Percentiles rank a stretch among this genome's conserved stretches.
Conservation (phyloP, 2,888 invertebrate genomes). For the Ichneumoninae sp. region DNA sequence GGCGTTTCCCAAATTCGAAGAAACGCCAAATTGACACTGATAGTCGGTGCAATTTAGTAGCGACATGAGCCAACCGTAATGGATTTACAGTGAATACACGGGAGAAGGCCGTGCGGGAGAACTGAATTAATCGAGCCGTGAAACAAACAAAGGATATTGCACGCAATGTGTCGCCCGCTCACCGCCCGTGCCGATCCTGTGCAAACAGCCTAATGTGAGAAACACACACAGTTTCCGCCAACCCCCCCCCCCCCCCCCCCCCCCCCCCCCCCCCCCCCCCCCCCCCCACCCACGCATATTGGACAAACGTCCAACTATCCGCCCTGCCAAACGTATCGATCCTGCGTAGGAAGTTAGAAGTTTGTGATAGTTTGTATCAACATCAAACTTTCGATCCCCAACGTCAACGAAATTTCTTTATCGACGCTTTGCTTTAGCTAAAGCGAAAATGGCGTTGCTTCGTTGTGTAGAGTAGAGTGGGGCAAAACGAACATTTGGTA, state of each 20-base stretch:
- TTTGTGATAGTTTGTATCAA: conserved; percentile 9
- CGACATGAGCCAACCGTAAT: conserved; percentile 68
- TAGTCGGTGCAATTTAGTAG: conserved; percentile 44
- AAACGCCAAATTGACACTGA: conserved; percentile 23
- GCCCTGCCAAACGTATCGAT: conserved; percentile 14
- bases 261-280: neutral
- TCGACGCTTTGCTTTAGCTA: neutral
- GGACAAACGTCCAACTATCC: conserved; percentile 67
- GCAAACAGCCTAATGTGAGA: conserved; percentile 83
- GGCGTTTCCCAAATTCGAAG: conserved; percentile 43
- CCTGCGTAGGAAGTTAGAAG: conserved; percentile 18
- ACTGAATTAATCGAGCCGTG: conserved; percentile 78
- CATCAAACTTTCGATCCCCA: neutral
- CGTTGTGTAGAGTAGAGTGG: conserved; percentile 19
- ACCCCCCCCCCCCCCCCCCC: neutral
- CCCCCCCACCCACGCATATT: conserved; percentile 72
- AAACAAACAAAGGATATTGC: conserved; percentile 82
- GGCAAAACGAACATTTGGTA: neutral
- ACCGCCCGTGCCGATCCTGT: conserved; percentile 77
- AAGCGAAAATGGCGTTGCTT: neutral
- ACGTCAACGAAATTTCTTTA: neutral
- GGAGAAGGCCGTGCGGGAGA: conserved; percentile 65
- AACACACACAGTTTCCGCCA: conserved; percentile 77
- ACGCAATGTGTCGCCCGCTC: conserved; percentile 78
- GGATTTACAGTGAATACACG: conserved; percentile 77